Evolutionary conservation across 2,113 vertebrate genomes (phyloP).

Genomic region (Rhinolophus ferrumequinum): DNA sequence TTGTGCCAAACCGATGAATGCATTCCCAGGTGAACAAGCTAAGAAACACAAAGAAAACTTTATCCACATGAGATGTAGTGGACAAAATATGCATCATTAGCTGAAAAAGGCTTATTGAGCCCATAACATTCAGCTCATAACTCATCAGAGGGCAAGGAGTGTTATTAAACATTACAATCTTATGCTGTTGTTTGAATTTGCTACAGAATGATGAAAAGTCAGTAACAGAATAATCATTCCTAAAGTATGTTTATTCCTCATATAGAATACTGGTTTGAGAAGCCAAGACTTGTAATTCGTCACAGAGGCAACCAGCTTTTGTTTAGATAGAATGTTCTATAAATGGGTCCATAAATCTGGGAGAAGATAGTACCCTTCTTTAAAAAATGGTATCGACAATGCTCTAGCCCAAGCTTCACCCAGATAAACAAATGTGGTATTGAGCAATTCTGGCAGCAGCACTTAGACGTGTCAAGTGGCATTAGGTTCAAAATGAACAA

Average conservation of each 20-base stretch:
- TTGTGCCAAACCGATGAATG: background rate
- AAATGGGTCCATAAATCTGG: background rate
- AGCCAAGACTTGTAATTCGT: background rate
- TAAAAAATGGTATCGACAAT: background rate
- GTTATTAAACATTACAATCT: conserved; percentile 41
- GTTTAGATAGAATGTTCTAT: conserved; percentile 3
- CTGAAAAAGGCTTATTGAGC: conserved; percentile 1
- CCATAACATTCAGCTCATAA: conserved; percentile 25
- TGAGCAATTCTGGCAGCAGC: background rate
- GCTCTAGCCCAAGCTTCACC: background rate
- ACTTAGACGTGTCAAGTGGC: background rate
- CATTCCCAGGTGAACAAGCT: background rate
- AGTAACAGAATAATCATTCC: background rate
- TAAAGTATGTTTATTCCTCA: background rate
- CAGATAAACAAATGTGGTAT: background rate
- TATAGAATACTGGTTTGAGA: background rate
- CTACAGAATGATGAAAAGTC: conserved; percentile 25
- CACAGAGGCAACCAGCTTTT: background rate
- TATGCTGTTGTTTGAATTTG: conserved; percentile 32
- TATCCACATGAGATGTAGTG: background rate
- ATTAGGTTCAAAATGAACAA: background rate
- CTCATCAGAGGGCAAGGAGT: conserved; percentile 37
- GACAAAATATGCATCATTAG: conserved; percentile 32
- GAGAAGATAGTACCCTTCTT: background rate
- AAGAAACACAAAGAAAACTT: background rate